Base-by-base conservation (phyloP, 2,797 vertebrate species). In the Iguana delicatissima region DNA sequence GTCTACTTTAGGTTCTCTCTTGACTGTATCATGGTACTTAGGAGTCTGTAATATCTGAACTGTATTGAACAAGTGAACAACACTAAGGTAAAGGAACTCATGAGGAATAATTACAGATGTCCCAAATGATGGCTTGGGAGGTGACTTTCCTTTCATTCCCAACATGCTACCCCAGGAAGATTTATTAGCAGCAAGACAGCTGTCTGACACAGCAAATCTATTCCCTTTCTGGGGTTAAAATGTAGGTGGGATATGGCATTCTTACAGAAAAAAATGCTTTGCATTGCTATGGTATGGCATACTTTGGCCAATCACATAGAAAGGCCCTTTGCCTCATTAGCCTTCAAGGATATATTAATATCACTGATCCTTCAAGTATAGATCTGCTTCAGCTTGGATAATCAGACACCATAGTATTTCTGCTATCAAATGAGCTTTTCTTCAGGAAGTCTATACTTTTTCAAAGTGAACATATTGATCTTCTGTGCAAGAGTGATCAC, bases 381-480 rank as follows among this genome's bases (percentile, higher is more conserved):
- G 64, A 52, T 87, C 42, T 62, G 12, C 59, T 87, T 52, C 87
- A 74, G 38, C 52, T 42, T 81, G 67, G 64, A 20, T 86, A 74
- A 90, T 57, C 83, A 74, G 46, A 52, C 46, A 8, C 73, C 55
- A 26, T 46, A 82, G 55, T 35, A 62, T 69, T 86, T 86, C 38
- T 73, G 52, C 84, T 59, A 57, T 55, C 76, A 38, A 72, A 69
- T 80, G 72, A 80, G 82, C 50, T 85, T 90, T 86, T 81, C 77
- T 76, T 62, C 79, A 64, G 85, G 84, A 64, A 86, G 42, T 57
- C 42, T 90, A 67, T 62, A 38, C 69, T 86, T 76, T 67, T 90
- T 85, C 80, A 81, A 82, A 87, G 89, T 74, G 46, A 90, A 74
- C 82, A 32, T 76, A 90, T 81, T 74, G 89, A 86, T 81, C 50